Evolutionary conservation across 2,797 vertebrate genomes (phyloP).

Genomic region (Dendrocincla fuliginosa): DNA sequence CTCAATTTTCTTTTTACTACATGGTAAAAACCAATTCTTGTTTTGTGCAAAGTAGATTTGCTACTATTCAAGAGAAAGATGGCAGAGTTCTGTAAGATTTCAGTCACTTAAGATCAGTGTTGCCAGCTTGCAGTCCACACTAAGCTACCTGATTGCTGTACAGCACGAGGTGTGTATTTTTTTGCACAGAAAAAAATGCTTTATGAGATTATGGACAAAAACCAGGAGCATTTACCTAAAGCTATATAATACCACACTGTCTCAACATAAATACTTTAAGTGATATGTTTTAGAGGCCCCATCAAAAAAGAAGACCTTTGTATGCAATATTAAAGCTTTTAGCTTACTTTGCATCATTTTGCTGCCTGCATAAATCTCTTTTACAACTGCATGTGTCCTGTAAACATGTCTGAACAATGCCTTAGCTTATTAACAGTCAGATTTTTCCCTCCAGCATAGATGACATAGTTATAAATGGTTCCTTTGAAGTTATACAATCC

Average conservation of each 20-base stretch:
- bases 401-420: constrained; percentile 48
- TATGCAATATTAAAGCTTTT: constrained; percentile 25
- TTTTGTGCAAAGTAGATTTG: not conserved
- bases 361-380: constrained; percentile 20
- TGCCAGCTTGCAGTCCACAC: not conserved
- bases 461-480: constrained; percentile 46
- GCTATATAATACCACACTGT: not conserved
- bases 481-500: constrained; percentile 59
- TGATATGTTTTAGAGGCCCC: not conserved
- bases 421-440: constrained; percentile 29
- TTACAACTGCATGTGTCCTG: not conserved
- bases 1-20: not conserved
- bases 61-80: not conserved
- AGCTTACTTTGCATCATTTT: constrained; percentile 24
- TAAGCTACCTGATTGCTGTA: not conserved
- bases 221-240: not conserved
- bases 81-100: not conserved
- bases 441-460: constrained; percentile 47
- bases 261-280: not conserved
- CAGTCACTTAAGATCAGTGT: not conserved
- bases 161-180: not conserved
- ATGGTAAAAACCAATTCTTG: not conserved
- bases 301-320: constrained; percentile 7
- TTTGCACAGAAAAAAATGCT: not conserved
- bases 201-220: not conserved